A percentile compares a stretch with the other conserved stretches of the same genome.
These are phyloP conservation scores for Leptobrachium leishanense DNA, from an alignment of 2,113 vertebrate species.

Conservation along the genomic window DNA sequence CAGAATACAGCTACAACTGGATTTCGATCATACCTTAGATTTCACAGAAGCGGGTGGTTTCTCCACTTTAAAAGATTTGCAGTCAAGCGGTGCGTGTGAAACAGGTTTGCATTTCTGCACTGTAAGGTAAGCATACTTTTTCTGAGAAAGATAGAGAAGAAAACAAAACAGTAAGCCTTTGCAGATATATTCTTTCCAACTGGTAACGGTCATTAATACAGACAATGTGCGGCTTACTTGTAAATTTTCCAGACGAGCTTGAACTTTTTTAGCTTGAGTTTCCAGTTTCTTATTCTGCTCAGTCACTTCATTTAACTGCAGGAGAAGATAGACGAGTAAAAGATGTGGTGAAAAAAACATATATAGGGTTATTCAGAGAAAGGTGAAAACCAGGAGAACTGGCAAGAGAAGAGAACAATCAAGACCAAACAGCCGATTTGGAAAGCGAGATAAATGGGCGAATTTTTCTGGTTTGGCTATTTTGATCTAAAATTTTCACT, in stretches of 20 bases:
- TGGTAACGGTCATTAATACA: constrained; percentile 17
- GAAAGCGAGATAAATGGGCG: no score
- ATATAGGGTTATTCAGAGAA: no score
- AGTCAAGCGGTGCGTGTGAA: constrained; percentile 51
- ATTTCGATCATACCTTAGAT: constrained; percentile 7
- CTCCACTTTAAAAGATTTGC: constrained; percentile 67
- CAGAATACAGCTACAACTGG: no score
- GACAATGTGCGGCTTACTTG: constrained; percentile 68
- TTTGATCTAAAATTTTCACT: no score
- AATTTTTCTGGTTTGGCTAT: no score
- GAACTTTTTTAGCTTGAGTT: constrained; percentile 73
- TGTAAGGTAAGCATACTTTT: constrained; percentile 72
- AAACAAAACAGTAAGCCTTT: constrained; percentile 40
- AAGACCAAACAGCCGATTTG: no score
- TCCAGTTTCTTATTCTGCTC: constrained; percentile 81
- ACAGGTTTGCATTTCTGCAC: constrained; percentile 63
- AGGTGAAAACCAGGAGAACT: no score
- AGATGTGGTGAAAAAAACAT: neutral
- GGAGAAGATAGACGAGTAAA: constrained; percentile 23
- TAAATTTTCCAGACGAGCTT: constrained; percentile 85
- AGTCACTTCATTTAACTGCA: constrained; percentile 75
- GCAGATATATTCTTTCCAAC: constrained; percentile 9
- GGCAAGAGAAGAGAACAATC: no score
- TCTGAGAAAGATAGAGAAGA: constrained; percentile 64
- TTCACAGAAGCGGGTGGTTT: constrained; percentile 52